Percentiles rank a stretch among this genome's conserved stretches.
These are phyloP conservation scores for Hydractinia symbiolongicarpus DNA, from an alignment of 30 jellyfish, hydroid and myxozoan genomes.

Conservation along the genomic window DNA sequence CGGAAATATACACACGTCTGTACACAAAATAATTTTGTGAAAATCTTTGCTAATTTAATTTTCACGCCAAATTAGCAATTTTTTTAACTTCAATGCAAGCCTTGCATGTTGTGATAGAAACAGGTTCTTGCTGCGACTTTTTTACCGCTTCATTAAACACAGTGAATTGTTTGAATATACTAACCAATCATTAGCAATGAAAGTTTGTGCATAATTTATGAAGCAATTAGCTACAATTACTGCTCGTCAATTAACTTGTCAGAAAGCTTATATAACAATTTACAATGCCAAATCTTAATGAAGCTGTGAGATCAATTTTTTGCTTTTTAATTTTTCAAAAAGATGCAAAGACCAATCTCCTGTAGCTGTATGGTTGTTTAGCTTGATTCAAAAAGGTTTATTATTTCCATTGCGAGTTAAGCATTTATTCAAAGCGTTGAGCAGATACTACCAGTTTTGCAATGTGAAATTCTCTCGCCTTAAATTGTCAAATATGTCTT, in stretches of 20 bases:
- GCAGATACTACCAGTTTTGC: no score
- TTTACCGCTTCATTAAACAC: constrained; percentile 4
- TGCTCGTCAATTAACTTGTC: no score
- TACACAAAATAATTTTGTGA: not conserved
- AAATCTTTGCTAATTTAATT: not conserved
- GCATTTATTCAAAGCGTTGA: no score
- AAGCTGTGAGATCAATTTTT: not conserved
- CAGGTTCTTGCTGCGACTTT: constrained; percentile 12
- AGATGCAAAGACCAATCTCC: no score
- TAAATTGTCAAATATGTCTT: no score
- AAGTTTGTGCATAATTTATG: not conserved
- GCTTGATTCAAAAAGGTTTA: no score
- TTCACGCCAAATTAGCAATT: not conserved
- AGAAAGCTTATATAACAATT: not conserved
- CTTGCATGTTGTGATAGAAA: not conserved
- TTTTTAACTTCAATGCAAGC: constrained; percentile 6
- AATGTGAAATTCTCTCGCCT: no score
- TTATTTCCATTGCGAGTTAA: no score
- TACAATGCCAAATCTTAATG: not conserved
- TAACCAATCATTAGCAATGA: not conserved
- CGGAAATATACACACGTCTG: no score
- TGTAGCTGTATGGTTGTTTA: no score
- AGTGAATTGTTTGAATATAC: not conserved
- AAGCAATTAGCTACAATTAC: not conserved
- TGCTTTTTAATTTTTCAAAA: no score